phyloP scores from a whole-genome alignment of 2,888 invertebrate species.

The Lomographa bimaculata region DNA sequence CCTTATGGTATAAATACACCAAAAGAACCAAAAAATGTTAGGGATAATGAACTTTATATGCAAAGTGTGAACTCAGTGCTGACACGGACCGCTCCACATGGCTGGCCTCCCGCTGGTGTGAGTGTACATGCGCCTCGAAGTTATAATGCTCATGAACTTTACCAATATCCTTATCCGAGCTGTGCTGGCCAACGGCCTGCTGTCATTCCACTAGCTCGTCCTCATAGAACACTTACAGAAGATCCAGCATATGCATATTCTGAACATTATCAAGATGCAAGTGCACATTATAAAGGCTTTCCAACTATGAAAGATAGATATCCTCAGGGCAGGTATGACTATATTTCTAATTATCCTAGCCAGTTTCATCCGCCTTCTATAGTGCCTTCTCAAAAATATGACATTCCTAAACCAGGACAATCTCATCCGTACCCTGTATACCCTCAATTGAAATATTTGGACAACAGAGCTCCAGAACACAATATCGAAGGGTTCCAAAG shows the following conservation, averaged over 20 bases:
- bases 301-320: conserved; percentile 67
- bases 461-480: conserved; percentile 62
- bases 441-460: conserved; percentile 67
- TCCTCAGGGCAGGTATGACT: conserved; percentile 75
- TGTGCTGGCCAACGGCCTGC: conserved; percentile 60
- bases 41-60: conserved; percentile 62
- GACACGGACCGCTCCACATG: conserved; percentile 51
- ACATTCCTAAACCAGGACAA: conserved; percentile 60
- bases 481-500: conserved; percentile 67
- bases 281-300: conserved; percentile 71
- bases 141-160: conserved; percentile 63
- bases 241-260: conserved; percentile 60
- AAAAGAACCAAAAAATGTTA: conserved; percentile 67
- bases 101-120: conserved; percentile 57
- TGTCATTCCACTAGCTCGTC: conserved; percentile 48
- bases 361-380: conserved; percentile 63
- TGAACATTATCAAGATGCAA: conserved; percentile 65
- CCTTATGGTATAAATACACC: conserved; percentile 70
- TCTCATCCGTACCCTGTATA: conserved; percentile 62
- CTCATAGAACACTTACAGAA: conserved; percentile 59
- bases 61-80: conserved; percentile 56
- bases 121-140: conserved; percentile 56
- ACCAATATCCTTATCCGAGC: conserved; percentile 65
- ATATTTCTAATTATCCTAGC: conserved; percentile 66
- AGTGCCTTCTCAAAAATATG: conserved; percentile 65